These are phyloP conservation scores for Atta cephalotes DNA, from an alignment of 1,140 invertebrate genomes.

Conservation along the genomic window DNA sequence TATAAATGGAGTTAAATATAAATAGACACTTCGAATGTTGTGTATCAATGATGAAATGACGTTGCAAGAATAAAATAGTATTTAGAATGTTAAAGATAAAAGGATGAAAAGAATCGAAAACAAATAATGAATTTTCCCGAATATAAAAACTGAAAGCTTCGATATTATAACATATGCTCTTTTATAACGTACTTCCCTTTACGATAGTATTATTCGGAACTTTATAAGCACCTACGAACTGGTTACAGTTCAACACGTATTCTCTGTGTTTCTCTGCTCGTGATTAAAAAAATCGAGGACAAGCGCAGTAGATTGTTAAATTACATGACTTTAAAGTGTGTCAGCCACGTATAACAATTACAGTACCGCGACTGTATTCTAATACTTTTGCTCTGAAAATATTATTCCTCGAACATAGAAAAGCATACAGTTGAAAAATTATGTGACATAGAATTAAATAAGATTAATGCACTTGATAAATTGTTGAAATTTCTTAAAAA, in stretches of 20 bases:
- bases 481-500: not conserved
- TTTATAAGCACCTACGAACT: slow-evolving; percentile 30
- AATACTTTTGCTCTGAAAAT: not conserved
- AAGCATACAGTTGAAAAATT: not conserved
- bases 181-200: slow-evolving; percentile 28
- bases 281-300: slow-evolving; percentile 44
- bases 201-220: slow-evolving; percentile 2
- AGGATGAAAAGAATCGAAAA: not conserved
- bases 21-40: slow-evolving; percentile 16
- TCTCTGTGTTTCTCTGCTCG: not conserved
- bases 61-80: slow-evolving; percentile 12
- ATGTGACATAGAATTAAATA: not conserved
- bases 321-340: slow-evolving; percentile 38
- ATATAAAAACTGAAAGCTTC: not conserved
- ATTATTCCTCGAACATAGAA: not conserved
- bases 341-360: not conserved
- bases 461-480: not conserved
- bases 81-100: not conserved
- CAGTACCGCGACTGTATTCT: not conserved
- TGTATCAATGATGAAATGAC: not conserved
- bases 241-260: not conserved
- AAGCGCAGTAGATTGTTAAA: slow-evolving; percentile 31
- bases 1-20: slow-evolving; percentile 63
- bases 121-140: slow-evolving; percentile 3
- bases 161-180: not conserved